Evolutionary conservation across 2,113 vertebrate species (phyloP), one percentile per base, ranked within the genome.

Genomic region (Corythornis madagascariensis): DNA sequence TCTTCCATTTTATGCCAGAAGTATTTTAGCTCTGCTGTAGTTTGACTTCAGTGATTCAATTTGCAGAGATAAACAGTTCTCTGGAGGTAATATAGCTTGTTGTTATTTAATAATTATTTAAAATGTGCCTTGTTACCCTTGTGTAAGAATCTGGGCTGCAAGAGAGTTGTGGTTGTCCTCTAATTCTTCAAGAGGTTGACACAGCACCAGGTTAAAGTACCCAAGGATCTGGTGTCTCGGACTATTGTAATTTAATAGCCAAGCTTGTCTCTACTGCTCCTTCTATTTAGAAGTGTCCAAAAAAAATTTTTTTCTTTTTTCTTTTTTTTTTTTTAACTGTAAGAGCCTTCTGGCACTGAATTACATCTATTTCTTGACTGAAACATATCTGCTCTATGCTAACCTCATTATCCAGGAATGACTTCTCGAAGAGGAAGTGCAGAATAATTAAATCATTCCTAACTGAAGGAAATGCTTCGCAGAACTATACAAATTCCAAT

Each of bases 391-490:
- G 94, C 92, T 96, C 86, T 89, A 74, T 94, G 93, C 96, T 96
- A 96, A 96, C 93, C 90, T 96, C 93, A 90, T 96, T 96, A 96
- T 8, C 96, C 86, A 90, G 93, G 95, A 94, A 96, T 94, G 94
- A 95, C 94, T 95, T 95, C 94, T 94, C 91, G 88, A 88, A 88
- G 94, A 96, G 96, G 96, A 96, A 96, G 96, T 69, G 92, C 71
- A 81, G 88, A 96, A 86, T 96, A 95, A 96, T 96, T 94, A 94
- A 94, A 95, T 96, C 94, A 96, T 93, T 96, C 90, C 96, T 96
- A 96, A 95, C 92, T 94, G 94, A 95, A 95, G 96, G 94, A 96
- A 96, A 96, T 96, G 96, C 88, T 96, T 90, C 16, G 80, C 96
- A 96, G 94, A 96, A 94, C 93, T 90, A 96, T 95, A 86, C 88